Evolutionary conservation across 2,888 invertebrate species (phyloP), one percentile per base, ranked within the genome.

Genomic region (Synanthedon myopaeformis): DNA sequence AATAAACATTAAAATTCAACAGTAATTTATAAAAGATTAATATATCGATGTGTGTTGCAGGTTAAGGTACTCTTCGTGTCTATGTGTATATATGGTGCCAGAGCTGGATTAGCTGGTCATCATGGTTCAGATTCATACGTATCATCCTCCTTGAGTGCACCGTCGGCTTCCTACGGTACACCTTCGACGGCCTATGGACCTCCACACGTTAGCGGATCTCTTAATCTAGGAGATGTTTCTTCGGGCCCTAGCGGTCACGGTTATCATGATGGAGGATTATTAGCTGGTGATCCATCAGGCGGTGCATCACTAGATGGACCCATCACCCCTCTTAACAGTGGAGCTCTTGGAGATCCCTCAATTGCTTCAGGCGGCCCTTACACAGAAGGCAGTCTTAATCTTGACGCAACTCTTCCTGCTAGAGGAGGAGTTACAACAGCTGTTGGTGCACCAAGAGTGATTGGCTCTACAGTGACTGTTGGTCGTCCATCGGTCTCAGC

Each of bases 111-210:
- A 57, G 61, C 69, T 57, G 76, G 74, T 55, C 67, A 66, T 49
- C 69, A 77, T 54, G 69, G 64, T 55, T 68, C 66, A 42, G 85
- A 84, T 60, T 80, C 85, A 48, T 82, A 79, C 59, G 58, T 73
- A 54, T 65, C 75, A 53, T 79, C 86, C 57, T 82, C 82, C 8
- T 56, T 72, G 49, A 62, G 64, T 53, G 74, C 85, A 3, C 82
- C 85, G 2, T 84, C 86, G 28, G 83, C 82, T 5, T 72, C 74
- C 3, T 86, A 78, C 48, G 84, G 85, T 11, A 55, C 76, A 5
- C 84, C 86, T 0, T 79, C 84, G 4, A 59, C 60, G 3, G 67
- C 76, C 0, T 86, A 86, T 56, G 85, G 75, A 4, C 61, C 70
- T 17, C 69, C 75, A 17, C 45, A 54, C n/a, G 50, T 56, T n/a